These are phyloP conservation scores for Prunella himalayana DNA, from an alignment of 2,113 vertebrate genomes.

Conservation along the genomic window DNA sequence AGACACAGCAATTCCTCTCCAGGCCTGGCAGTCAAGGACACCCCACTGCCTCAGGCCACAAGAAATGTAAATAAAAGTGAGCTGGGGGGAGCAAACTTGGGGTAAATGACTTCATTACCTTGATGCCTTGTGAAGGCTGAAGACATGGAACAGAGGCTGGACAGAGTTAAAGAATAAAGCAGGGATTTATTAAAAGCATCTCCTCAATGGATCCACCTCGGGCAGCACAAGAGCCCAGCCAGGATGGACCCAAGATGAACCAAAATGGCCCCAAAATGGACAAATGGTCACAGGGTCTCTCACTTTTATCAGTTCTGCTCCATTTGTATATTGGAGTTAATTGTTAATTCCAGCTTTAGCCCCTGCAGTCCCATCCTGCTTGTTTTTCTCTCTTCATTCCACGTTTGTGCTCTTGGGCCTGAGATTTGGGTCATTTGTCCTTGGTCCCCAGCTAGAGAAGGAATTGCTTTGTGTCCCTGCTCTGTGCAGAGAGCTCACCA, in stretches of 20 bases:
- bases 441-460: neutral
- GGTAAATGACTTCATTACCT: neutral
- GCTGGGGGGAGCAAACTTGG: neutral
- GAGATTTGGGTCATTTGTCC: neutral
- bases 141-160: neutral
- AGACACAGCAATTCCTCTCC: neutral
- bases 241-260: neutral
- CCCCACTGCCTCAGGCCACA: accelerated
- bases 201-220: neutral
- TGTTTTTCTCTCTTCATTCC: neutral
- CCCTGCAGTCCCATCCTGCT: no score
- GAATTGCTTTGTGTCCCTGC: neutral
- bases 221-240: neutral
- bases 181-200: neutral
- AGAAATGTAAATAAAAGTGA: neutral
- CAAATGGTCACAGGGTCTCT: accelerated
- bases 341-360: no score
- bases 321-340: no score
- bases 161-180: neutral
- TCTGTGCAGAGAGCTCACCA: neutral
- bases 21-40: neutral
- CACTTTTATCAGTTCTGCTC: no score
- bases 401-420: neutral
- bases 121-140: neutral
- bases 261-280: no score